phyloP scores from a whole-genome alignment of 2,888 invertebrate genomes.

The Eilema depressum region DNA sequence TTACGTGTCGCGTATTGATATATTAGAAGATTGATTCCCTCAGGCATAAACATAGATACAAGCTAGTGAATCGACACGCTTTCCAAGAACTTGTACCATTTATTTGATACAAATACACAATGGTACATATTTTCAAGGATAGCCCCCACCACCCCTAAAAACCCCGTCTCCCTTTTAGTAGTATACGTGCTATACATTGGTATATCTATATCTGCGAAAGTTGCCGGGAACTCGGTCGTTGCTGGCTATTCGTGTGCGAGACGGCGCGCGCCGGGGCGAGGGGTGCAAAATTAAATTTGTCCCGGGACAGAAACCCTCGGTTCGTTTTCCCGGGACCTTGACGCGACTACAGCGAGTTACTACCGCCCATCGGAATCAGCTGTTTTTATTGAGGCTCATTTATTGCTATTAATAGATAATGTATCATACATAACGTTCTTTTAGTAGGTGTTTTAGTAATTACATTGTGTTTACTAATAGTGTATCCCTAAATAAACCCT shows the following conservation, averaged over 20 bases:
- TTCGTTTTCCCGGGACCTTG: conserved; percentile 72
- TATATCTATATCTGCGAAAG: conserved; percentile 17
- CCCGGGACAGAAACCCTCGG: conserved; percentile 35
- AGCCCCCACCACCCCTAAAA: conserved; percentile 8
- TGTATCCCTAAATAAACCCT: not conserved
- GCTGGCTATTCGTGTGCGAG: conserved; percentile 29
- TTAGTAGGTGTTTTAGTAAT: not conserved
- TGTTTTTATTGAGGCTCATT: conserved; percentile 60
- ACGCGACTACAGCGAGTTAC: conserved; percentile 54
- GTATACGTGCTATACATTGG: not conserved
- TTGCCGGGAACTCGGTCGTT: conserved; percentile 22
- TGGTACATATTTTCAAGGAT: conserved; percentile 19
- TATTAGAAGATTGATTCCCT: not conserved
- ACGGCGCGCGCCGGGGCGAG: conserved; percentile 25
- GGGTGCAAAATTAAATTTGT: conserved; percentile 58
- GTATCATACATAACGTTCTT: not conserved
- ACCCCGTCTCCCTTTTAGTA: not conserved
- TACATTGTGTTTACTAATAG: not conserved
- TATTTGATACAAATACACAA: conserved; percentile 17
- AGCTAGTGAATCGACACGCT: conserved; percentile 6
- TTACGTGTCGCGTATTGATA: not conserved
- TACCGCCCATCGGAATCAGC: conserved; percentile 71
- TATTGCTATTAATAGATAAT: conserved; percentile 17
- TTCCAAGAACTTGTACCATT: conserved; percentile 12
- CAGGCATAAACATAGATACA: conserved; percentile 3